These are phyloP conservation scores for Panzeria rudis DNA, from an alignment of 2,888 invertebrate genomes.

Conservation along the genomic window DNA sequence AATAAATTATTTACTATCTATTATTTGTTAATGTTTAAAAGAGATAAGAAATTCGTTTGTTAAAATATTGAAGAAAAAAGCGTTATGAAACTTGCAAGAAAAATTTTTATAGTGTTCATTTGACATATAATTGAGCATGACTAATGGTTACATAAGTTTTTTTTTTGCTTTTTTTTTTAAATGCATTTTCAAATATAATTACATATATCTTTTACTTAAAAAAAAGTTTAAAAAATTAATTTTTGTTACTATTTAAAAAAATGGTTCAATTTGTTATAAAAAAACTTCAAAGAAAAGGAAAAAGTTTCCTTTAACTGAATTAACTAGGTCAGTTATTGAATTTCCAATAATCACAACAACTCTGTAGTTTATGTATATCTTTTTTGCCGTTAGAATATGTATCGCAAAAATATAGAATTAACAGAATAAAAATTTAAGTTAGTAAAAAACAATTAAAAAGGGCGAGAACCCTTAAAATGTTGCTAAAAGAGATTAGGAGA, in stretches of 20 bases:
- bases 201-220: too few relatives aligned
- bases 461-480: neutral
- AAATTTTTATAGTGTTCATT: constrained; percentile 42
- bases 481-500: constrained; percentile 7
- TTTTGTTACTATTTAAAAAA: too few relatives aligned
- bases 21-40: neutral
- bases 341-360: constrained; percentile 75
- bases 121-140: constrained; percentile 65
- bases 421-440: constrained; percentile 1
- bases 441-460: constrained; percentile 18
- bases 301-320: constrained; percentile 56
- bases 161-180: constrained; percentile 20
- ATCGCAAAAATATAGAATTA: constrained; percentile 21
- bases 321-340: constrained; percentile 82
- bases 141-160: constrained; percentile 70
- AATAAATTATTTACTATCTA: neutral
- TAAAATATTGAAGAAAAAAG: neutral
- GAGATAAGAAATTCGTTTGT: neutral
- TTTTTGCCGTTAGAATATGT: constrained; percentile 30
- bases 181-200: neutral
- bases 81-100: constrained; percentile 36
- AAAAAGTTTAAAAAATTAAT: too few relatives aligned
- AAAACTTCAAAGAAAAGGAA: constrained; percentile 21
- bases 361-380: constrained; percentile 43
- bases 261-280: too few relatives aligned